phyloP scores from a whole-genome alignment of 2,888 invertebrate genomes.

The Heliconius sara region DNA sequence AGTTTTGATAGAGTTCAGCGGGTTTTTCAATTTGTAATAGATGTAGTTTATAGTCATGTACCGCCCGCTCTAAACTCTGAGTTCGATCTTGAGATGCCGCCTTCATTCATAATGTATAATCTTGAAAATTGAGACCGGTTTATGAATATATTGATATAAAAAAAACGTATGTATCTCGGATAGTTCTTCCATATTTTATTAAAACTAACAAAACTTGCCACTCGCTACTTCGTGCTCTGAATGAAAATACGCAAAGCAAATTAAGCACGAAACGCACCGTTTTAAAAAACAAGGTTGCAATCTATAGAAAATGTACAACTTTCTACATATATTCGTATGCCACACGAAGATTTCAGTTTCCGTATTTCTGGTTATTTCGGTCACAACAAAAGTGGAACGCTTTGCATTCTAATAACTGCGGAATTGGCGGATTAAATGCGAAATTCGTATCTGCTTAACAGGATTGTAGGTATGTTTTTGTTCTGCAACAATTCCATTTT shows the following conservation, averaged over 20 bases:
- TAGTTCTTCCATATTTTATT: too few species aligned
- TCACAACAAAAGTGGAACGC: slow-evolving; percentile 32
- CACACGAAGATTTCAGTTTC: slow-evolving; percentile 23
- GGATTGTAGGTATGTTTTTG: slow-evolving; percentile 17
- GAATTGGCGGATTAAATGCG: slow-evolving; percentile 30
- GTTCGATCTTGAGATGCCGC: too few species aligned
- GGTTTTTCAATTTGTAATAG: too few species aligned
- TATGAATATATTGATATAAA: too few species aligned
- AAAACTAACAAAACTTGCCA: too few species aligned
- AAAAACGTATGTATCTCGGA: too few species aligned
- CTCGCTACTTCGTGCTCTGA: not conserved
- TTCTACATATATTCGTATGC: slow-evolving; percentile 39
- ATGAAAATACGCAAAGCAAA: not conserved
- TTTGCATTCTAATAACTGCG: slow-evolving; percentile 38
- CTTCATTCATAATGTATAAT: too few species aligned
- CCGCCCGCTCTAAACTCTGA: too few species aligned
- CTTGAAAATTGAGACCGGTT: too few species aligned
- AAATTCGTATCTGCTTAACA: slow-evolving; percentile 25
- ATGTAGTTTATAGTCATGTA: too few species aligned
- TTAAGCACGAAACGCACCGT: not conserved
- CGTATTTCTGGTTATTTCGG: slow-evolving; percentile 38
- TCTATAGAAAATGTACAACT: slow-evolving; percentile 22
- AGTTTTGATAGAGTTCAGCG: too few species aligned
- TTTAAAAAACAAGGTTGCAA: slow-evolving; percentile 12
- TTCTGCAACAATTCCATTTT: not conserved